phyloP scores from a whole-genome alignment of 1,140 invertebrate species.

The Aphaenogaster floridana region DNA sequence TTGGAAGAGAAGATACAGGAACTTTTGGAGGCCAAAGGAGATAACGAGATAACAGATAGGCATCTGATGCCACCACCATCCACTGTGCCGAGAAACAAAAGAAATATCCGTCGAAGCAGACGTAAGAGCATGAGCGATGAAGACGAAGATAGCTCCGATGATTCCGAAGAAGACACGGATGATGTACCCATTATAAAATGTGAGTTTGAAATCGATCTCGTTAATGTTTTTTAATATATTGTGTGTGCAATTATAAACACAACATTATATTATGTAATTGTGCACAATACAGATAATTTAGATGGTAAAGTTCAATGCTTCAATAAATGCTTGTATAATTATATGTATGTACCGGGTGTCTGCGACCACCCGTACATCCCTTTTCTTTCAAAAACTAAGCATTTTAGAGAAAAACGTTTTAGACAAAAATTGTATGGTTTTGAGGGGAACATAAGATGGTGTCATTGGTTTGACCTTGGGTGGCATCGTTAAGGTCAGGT shows the following conservation, averaged over 20 bases:
- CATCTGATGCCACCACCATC: constrained; percentile 82
- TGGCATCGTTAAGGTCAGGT: no score
- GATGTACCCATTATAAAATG: neutral
- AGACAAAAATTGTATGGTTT: no score
- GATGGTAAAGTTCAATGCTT: neutral
- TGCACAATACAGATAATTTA: neutral
- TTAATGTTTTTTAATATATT: constrained; percentile 6
- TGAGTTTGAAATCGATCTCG: constrained; percentile 1
- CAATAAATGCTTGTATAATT: neutral
- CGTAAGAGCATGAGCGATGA: constrained; percentile 63
- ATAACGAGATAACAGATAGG: constrained; percentile 72
- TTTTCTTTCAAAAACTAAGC: no score
- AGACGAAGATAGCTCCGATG: constrained; percentile 68
- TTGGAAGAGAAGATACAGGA: constrained; percentile 84
- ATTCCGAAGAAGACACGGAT: constrained; percentile 57
- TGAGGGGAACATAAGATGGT: no score
- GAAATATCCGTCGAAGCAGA: neutral
- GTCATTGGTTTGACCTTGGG: no score
- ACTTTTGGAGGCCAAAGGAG: constrained; percentile 73
- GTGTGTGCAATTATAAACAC: neutral
- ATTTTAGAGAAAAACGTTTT: no score
- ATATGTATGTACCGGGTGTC: neutral
- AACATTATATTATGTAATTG: neutral
- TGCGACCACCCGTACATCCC: no score
- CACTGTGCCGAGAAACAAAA: constrained; percentile 34